phyloP scores from a whole-genome alignment of 2,113 vertebrate species.

The Egretta garzetta region DNA sequence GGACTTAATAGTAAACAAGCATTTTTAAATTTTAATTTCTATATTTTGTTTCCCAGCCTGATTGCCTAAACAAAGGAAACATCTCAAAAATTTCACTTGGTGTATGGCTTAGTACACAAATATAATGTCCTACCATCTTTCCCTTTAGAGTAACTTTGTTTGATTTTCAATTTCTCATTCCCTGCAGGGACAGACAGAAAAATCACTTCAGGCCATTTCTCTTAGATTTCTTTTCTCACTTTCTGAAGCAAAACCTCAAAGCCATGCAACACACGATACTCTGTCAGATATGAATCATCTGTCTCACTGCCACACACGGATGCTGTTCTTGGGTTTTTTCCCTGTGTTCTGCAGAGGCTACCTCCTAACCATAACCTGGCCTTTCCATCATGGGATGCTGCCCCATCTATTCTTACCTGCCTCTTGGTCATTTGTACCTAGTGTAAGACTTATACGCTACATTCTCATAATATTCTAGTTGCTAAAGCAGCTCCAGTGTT shows the following conservation, averaged over 20 bases:
- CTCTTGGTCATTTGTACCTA: neutral
- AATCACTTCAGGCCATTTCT: neutral
- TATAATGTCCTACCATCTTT: neutral
- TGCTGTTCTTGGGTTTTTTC: neutral
- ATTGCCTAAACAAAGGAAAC: neutral
- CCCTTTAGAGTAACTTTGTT: neutral
- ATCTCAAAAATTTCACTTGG: neutral
- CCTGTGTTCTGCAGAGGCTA: neutral
- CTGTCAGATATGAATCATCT: neutral
- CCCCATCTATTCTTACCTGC: neutral
- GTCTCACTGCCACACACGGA: neutral
- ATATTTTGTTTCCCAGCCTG: neutral
- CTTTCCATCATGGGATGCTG: neutral
- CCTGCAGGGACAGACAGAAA: neutral
- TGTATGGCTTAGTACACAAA: neutral
- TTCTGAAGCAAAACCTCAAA: neutral
- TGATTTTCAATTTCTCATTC: neutral
- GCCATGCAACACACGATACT: rapidly evolving
- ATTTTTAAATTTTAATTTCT: neutral
- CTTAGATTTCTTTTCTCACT: neutral
- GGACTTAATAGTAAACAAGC: neutral
- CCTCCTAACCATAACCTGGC: neutral
- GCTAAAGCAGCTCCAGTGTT: neutral
- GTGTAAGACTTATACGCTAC: neutral
- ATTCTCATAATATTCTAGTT: neutral